Percentiles rank a stretch among this genome's conserved stretches.
phyloP scores from a whole-genome alignment of 1,140 invertebrate species.

The Drosophila leontia region DNA sequence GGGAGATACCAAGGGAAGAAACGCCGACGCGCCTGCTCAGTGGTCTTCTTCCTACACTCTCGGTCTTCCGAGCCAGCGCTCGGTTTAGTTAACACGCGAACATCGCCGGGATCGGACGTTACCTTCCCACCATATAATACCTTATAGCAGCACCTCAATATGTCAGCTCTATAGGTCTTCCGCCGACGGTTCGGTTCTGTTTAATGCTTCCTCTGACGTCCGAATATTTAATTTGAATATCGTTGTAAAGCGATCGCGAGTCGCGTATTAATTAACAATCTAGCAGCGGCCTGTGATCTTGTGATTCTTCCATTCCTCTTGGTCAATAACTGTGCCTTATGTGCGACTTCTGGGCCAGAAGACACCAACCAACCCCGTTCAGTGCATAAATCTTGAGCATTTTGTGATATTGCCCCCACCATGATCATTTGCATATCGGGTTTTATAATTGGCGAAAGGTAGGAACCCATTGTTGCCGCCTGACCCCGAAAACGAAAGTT shows the following conservation, averaged over 20 bases:
- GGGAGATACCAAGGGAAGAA: constrained; percentile 2
- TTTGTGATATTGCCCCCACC: constrained; percentile 42
- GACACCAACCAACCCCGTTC: constrained; percentile 8
- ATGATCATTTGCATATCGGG: constrained; percentile 89
- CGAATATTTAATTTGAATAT: constrained; percentile 63
- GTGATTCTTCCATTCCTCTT: constrained; percentile 44
- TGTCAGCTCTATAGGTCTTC: constrained; percentile 13
- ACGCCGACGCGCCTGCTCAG: constrained; percentile 45
- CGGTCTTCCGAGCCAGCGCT: constrained; percentile 30
- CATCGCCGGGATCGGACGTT: constrained; percentile 65
- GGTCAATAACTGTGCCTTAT: constrained; percentile 51
- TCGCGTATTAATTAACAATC: constrained; percentile 34
- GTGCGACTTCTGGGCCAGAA: constrained; percentile 12
- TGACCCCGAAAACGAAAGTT: constrained; percentile 64
- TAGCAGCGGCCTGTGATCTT: constrained; percentile 35
- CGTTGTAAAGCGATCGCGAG: constrained; percentile 36
- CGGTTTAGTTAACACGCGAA: constrained; percentile 79
- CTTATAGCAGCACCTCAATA: not conserved
- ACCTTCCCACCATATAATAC: constrained; percentile 30
- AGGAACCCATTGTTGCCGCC: constrained; percentile 55
- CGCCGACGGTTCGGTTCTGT: constrained; percentile 16
- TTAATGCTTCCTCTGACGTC: constrained; percentile 58
- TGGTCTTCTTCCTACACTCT: constrained; percentile 28
- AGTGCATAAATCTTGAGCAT: constrained; percentile 35
- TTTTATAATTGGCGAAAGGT: constrained; percentile 88